Evolutionary conservation across 2,113 vertebrate species (phyloP).

Genomic region (Protobothrops mucrosquamatus): DNA sequence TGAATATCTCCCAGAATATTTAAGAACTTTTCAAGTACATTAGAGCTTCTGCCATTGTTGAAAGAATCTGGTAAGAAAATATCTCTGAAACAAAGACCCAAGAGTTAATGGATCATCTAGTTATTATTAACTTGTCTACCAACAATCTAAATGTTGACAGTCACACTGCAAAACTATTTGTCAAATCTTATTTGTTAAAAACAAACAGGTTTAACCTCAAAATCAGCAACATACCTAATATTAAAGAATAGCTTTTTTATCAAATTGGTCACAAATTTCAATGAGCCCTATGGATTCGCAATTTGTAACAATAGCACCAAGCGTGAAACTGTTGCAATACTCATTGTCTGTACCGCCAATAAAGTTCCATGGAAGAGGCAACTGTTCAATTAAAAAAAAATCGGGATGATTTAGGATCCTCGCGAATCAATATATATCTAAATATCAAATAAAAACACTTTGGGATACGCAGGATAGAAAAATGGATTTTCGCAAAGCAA

Average conservation of each 20-base stretch:
- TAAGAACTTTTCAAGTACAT: not conserved
- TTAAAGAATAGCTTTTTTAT: slow-evolving; percentile 25
- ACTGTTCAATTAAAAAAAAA: not conserved
- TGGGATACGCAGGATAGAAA: not conserved
- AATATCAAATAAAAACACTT: not conserved
- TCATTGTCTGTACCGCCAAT: not conserved
- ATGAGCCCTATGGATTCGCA: slow-evolving; percentile 22
- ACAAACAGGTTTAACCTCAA: slow-evolving; percentile 24
- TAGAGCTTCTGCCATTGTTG: too few relatives aligned
- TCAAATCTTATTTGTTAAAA: not conserved
- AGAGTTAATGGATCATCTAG: too few relatives aligned
- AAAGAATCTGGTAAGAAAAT: too few relatives aligned
- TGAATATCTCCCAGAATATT: not conserved
- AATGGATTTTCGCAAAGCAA: not conserved
- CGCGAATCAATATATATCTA: not conserved
- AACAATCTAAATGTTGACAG: not conserved
- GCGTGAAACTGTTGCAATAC: not conserved
- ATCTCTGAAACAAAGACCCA: too few relatives aligned
- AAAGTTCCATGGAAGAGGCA: not conserved
- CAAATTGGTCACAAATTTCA: slow-evolving; percentile 12
- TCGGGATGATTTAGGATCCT: not conserved
- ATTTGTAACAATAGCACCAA: slow-evolving; percentile 14
- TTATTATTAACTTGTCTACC: not conserved
- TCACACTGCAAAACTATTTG: not conserved
- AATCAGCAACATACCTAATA: slow-evolving; percentile 16